These are phyloP conservation scores for Rhopalosiphum nymphaeae DNA, from an alignment of 2,888 invertebrate genomes.

Conservation along the genomic window DNA sequence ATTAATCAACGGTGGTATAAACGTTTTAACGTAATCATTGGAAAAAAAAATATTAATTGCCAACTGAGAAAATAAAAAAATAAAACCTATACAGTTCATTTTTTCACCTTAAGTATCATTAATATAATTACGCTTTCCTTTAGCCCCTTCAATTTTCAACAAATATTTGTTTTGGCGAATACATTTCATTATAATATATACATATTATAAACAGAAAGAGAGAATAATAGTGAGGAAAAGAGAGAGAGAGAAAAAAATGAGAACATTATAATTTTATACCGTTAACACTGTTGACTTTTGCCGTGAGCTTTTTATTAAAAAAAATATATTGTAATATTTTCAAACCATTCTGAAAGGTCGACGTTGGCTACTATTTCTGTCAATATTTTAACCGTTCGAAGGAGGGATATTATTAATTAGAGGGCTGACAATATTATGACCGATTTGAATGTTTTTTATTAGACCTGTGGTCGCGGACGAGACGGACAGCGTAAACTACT, in stretches of 20 bases:
- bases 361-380: not conserved
- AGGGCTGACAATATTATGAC: not conserved
- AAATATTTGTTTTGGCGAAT: slow-evolving; percentile 25
- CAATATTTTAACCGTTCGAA: not conserved
- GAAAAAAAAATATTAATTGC: not conserved
- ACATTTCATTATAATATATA: not conserved
- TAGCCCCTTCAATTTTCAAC: not conserved
- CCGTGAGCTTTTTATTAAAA: not conserved
- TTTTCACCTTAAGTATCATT: slow-evolving; percentile 13
- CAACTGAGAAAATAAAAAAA: not conserved
- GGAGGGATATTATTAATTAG: slow-evolving; percentile 10
- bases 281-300: not conserved
- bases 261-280: not conserved
- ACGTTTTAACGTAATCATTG: not conserved
- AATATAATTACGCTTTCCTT: not conserved
- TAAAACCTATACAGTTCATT: not conserved
- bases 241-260: too few relatives aligned
- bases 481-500: not conserved
- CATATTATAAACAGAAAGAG: not conserved
- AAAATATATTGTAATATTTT: not conserved
- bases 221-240: not conserved
- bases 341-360: not conserved
- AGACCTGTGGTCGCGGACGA: not conserved
- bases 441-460: not conserved
- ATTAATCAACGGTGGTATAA: not conserved